Conservation (phyloP, 2,113 vertebrate genomes). For the Polypterus bichir region DNA sequence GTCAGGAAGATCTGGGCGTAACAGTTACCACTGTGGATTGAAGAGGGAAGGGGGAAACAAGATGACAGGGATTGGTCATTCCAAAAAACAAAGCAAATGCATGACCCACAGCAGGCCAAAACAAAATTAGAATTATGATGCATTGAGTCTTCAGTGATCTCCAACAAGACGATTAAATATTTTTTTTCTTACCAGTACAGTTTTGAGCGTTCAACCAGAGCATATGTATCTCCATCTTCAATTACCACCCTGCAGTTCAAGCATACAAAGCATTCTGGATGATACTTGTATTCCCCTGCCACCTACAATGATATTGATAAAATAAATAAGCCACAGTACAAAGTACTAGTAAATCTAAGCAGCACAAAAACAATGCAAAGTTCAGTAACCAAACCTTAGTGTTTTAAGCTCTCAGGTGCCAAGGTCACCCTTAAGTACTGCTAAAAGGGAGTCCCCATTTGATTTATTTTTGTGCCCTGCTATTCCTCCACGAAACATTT, state of each 20-base stretch:
- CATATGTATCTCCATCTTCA: constrained; percentile 82
- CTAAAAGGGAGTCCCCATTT: no score
- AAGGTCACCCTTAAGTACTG: no score
- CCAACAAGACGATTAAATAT: no score
- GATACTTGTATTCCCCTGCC: constrained; percentile 91
- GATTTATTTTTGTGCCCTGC: no score
- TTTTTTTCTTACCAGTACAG: constrained; percentile 76
- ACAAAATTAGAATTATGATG: not conserved
- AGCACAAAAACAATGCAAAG: no score
- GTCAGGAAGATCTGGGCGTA: constrained; percentile 83
- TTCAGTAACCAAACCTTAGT: no score
- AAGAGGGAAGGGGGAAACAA: constrained; percentile 1
- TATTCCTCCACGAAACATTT: no score
- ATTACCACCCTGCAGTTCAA: constrained; percentile 89
- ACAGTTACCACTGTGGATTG: constrained; percentile 69
- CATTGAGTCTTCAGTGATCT: no score
- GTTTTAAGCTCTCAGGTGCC: no score
- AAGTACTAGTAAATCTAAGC: no score
- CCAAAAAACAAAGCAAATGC: not conserved
- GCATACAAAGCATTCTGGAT: constrained; percentile 91
- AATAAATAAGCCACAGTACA: not conserved
- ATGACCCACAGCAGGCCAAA: not conserved
- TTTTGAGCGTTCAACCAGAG: constrained; percentile 75
- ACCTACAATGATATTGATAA: constrained; percentile 55
- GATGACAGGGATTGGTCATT: not conserved